These are phyloP conservation scores for Notothenia coriiceps DNA, from an alignment of 2,113 vertebrate genomes.

Conservation along the genomic window DNA sequence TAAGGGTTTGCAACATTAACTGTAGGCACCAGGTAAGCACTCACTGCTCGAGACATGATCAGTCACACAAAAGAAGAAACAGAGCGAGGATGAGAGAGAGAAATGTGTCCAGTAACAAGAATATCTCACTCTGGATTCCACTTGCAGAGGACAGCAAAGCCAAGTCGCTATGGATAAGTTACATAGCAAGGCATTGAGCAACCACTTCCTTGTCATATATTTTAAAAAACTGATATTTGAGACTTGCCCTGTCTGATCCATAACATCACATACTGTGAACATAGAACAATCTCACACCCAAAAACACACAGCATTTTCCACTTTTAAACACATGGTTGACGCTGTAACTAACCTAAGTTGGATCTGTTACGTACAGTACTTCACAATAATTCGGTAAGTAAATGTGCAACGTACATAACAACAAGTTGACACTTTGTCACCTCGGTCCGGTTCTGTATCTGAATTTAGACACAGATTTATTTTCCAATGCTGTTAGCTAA, in stretches of 20 bases:
- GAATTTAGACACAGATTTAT: too few relatives aligned
- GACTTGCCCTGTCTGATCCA: background rate
- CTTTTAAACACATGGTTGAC: too few relatives aligned
- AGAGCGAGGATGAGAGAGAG: background rate
- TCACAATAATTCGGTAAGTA: too few relatives aligned
- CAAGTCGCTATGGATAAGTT: background rate
- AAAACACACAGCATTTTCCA: background rate
- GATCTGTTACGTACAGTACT: too few relatives aligned
- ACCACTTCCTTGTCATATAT: background rate
- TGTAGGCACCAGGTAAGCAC: background rate
- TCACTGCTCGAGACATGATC: background rate
- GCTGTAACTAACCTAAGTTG: too few relatives aligned
- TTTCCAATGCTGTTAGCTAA: too few relatives aligned
- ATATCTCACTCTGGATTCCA: background rate
- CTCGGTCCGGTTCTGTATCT: too few relatives aligned
- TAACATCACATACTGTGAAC: background rate
- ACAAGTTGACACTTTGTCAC: too few relatives aligned
- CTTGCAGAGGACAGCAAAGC: background rate
- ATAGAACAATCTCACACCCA: background rate
- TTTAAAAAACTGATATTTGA: background rate
- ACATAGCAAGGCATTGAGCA: background rate
- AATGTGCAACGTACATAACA: too few relatives aligned
- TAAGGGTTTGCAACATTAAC: background rate
- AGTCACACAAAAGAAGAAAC: background rate
- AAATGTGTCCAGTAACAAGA: background rate